phyloP scores from a whole-genome alignment of 2,113 vertebrate genomes.

The Ceyx melanurus region DNA sequence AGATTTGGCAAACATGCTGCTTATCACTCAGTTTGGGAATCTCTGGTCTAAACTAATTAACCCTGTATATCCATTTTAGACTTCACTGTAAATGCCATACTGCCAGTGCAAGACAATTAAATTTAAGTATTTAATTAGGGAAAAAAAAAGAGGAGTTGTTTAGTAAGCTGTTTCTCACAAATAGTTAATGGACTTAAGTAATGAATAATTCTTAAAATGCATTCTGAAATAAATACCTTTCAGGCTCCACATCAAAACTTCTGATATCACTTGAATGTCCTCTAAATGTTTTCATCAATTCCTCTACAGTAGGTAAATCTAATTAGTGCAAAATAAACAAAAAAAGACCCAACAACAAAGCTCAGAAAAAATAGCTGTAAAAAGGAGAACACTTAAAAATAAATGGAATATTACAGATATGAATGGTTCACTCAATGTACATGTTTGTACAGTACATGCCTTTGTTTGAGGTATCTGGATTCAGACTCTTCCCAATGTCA shows the following conservation, averaged over 20 bases:
- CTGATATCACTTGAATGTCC: constrained; percentile 62
- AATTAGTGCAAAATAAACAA: background rate
- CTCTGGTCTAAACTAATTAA: background rate
- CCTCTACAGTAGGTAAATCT: constrained; percentile 91
- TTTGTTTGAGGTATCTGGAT: background rate
- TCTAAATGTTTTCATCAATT: constrained; percentile 87
- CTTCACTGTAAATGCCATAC: background rate
- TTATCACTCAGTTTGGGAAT: background rate
- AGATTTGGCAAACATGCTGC: background rate
- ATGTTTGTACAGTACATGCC: background rate
- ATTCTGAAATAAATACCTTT: constrained; percentile 74
- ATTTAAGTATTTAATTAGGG: background rate
- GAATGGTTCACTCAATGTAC: background rate
- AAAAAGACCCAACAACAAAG: background rate
- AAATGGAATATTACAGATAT: background rate
- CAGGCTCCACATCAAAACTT: constrained; percentile 68
- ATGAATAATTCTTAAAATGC: background rate
- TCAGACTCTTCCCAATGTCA: too few species aligned
- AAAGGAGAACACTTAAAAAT: background rate
- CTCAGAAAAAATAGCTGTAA: background rate
- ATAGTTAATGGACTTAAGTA: background rate
- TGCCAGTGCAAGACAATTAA: background rate
- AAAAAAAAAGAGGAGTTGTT: background rate
- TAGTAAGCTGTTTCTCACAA: background rate
- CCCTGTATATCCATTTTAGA: background rate